phyloP scores from a whole-genome alignment of 53 echinoderm and acorn worm species.

The Paracentrotus lividus region DNA sequence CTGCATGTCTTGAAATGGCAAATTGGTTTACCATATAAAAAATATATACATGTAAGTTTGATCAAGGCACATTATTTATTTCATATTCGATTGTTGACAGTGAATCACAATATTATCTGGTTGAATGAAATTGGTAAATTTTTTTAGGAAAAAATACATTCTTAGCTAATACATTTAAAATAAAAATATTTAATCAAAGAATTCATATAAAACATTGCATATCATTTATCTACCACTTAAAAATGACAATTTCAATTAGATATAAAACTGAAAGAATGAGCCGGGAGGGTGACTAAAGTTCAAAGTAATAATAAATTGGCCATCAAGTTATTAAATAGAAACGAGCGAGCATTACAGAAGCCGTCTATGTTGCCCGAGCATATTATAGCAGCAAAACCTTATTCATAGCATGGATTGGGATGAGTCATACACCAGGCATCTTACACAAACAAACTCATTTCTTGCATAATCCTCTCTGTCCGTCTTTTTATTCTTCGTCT shows the following conservation, averaged over 20 bases:
- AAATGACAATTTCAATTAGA: not conserved
- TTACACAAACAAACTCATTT: conserved; percentile 56
- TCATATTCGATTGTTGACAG: no score
- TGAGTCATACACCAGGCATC: conserved; percentile 18
- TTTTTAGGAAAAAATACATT: no score
- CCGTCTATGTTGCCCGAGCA: conserved; percentile 14
- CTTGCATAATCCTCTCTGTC: conserved; percentile 17
- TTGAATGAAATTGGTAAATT: no score
- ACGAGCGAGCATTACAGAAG: not conserved
- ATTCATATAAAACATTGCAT: no score
- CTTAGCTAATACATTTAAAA: not conserved
- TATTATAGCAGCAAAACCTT: conserved; percentile 40
- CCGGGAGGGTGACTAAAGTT: conserved; percentile 21
- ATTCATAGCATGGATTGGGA: conserved; percentile 5
- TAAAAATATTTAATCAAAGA: not conserved
- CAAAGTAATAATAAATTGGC: conserved; percentile 30
- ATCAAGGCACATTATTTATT: no score
- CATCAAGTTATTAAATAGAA: conserved; percentile 24
- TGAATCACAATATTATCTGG: no score
- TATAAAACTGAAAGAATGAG: not conserved
- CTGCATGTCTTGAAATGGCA: no score
- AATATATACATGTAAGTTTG: no score
- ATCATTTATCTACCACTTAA: not conserved
- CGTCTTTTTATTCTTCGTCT: not conserved
- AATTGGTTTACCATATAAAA: no score